Conservation (phyloP, 2,888 invertebrate species). For the Dasysyrphus albostriatus region DNA sequence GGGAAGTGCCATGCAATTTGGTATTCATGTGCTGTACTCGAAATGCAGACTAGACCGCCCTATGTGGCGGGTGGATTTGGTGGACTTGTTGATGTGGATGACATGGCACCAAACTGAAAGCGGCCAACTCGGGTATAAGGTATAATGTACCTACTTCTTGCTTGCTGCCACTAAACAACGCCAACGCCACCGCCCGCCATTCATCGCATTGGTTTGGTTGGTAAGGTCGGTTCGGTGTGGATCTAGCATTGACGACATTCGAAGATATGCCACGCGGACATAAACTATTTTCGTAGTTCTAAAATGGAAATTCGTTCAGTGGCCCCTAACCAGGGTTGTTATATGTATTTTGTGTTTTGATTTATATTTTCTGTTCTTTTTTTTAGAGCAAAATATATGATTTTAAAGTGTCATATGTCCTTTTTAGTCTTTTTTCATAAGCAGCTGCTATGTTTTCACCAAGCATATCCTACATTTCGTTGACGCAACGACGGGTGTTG, state of each 20-base stretch:
- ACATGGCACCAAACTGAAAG: conserved; percentile 55
- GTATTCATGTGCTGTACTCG: conserved; percentile 70
- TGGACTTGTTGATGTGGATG: conserved; percentile 55
- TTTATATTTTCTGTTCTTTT: too few species aligned
- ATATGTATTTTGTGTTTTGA: too few species aligned
- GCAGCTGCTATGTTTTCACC: too few species aligned
- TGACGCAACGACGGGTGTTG: too few species aligned
- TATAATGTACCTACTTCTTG: neutral
- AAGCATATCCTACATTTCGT: too few species aligned
- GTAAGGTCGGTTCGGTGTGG: neutral
- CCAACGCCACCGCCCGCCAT: conserved; percentile 4
- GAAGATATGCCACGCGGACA: conserved; percentile 59
- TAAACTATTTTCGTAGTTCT: conserved; percentile 72
- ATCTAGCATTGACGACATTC: conserved; percentile 41
- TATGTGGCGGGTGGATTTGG: conserved; percentile 61
- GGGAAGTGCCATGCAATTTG: conserved; percentile 73
- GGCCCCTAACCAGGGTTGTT: conserved; percentile 28
- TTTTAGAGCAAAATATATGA: too few species aligned
- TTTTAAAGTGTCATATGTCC: too few species aligned
- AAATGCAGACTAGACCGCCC: conserved; percentile 75
- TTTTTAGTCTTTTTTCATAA: too few species aligned
- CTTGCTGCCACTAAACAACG: neutral
- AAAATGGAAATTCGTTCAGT: conserved; percentile 70
- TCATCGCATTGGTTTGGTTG: neutral
- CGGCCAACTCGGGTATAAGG: neutral